Conservation (phyloP, 2,113 vertebrate species). For the Semicossyphus pulcher region DNA sequence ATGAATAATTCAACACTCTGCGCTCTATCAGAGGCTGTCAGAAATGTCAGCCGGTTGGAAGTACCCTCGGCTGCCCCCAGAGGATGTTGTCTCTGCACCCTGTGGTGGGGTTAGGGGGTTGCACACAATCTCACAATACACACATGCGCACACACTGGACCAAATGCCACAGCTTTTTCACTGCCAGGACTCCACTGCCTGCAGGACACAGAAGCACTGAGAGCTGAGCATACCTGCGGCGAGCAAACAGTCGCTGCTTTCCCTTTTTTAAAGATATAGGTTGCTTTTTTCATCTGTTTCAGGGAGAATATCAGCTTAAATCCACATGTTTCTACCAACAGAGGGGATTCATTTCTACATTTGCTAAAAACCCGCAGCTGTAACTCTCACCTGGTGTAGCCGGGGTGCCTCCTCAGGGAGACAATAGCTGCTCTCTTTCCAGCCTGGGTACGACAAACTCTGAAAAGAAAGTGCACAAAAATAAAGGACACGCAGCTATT, state of each 20-base stretch:
- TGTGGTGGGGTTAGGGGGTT: constrained; percentile 61
- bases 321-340: constrained; percentile 5
- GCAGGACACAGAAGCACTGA: constrained; percentile 38
- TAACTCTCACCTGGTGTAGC: constrained; percentile 78
- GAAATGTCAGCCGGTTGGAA: constrained; percentile 78
- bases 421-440: constrained; percentile 67
- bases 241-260: constrained; percentile 12
- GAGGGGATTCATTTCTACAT: background rate
- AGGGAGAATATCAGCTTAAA: background rate
- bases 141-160: constrained; percentile 1
- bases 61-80: constrained; percentile 65
- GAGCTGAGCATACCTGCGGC: constrained; percentile 26
- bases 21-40: constrained; percentile 76
- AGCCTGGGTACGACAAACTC: constrained; percentile 34
- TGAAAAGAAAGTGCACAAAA: constrained; percentile 14
- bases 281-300: background rate
- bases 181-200: constrained; percentile 31
- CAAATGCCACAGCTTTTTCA: constrained; percentile 62
- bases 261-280: too few species aligned
- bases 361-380: too few species aligned
- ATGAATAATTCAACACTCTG: constrained; percentile 80
- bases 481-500: constrained; percentile 7
- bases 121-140: constrained; percentile 7
- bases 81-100: constrained; percentile 67
- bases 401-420: constrained; percentile 74